A percentile compares a stretch with the other conserved stretches of the same genome.
Conservation (phyloP, 1,140 invertebrate genomes). For the Meloidogyne hapla region DNA sequence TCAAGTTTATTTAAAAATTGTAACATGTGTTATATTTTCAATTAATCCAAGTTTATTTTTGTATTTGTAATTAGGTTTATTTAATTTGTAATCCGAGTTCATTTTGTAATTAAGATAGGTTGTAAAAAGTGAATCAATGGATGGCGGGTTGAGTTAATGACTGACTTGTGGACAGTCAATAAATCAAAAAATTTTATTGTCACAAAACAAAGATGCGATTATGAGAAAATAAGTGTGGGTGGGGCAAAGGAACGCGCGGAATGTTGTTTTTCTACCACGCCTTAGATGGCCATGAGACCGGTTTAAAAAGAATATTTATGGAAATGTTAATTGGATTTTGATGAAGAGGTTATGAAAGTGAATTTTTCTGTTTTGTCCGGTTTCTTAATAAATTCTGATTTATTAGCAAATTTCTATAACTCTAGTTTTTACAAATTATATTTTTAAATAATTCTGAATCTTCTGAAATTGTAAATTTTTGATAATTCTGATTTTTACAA, state of each 20-base stretch:
- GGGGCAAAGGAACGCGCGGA: background rate
- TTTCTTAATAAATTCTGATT: background rate
- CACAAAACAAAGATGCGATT: background rate
- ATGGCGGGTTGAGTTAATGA: background rate
- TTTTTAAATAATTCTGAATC: no score
- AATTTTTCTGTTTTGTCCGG: background rate
- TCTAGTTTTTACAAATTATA: background rate
- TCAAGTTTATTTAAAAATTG: no score
- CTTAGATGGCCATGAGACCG: background rate
- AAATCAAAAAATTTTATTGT: background rate
- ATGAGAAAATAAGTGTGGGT: background rate
- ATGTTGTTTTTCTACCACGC: background rate
- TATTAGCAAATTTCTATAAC: background rate
- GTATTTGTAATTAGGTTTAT: no score
- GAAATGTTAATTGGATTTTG: background rate
- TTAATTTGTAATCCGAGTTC: background rate
- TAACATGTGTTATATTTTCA: no score
- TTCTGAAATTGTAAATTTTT: background rate
- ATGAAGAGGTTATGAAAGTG: background rate
- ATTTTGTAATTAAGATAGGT: background rate
- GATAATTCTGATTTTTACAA: background rate
- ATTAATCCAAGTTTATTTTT: no score
- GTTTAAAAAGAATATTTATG: background rate
- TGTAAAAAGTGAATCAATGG: background rate
- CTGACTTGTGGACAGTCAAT: slow-evolving; percentile 2